These are phyloP conservation scores for Pycnomerus fuliginosus DNA, from an alignment of 2,888 invertebrate genomes.

Conservation along the genomic window DNA sequence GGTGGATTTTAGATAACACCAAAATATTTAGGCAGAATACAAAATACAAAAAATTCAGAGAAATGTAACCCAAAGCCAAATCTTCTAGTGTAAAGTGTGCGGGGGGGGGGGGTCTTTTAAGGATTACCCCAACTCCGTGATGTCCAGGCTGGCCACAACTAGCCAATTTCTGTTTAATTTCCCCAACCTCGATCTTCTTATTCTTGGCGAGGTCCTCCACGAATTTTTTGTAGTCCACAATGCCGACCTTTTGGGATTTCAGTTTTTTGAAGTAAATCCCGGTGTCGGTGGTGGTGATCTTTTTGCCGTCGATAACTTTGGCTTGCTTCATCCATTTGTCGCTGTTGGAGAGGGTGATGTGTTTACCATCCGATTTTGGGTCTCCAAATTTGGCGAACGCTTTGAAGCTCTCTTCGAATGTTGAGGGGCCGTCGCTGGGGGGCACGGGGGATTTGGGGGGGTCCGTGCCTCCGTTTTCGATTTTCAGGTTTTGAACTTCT, in stretches of 20 bases:
- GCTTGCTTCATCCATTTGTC: conserved; percentile 97
- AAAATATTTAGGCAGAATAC: no score
- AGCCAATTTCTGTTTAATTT: conserved; percentile 78
- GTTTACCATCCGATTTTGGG: conserved; percentile 82
- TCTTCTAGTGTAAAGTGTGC: no score
- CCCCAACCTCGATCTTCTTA: conserved; percentile 76
- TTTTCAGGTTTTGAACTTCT: conserved; percentile 58
- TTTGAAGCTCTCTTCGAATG: conserved; percentile 72
- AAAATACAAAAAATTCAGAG: no score
- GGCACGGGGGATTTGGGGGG: conserved; percentile 29
- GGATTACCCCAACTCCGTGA: conserved; percentile 51
- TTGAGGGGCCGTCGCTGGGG: conserved; percentile 25
- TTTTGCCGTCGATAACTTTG: conserved; percentile 78
- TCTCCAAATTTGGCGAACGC: conserved; percentile 89
- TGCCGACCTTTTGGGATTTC: conserved; percentile 75
- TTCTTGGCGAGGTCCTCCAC: conserved; percentile 82
- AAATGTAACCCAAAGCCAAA: no score
- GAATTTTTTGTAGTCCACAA: conserved; percentile 81
- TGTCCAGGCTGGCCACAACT: conserved; percentile 78
- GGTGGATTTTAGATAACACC: no score
- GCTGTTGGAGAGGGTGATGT: conserved; percentile 84
- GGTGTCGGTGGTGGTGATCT: conserved; percentile 88
- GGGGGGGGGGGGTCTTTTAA: no score
- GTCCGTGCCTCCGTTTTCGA: conserved; percentile 54
- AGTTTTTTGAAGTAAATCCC: conserved; percentile 91